Evolutionary conservation across 2,888 invertebrate species (phyloP).

Genomic region (Patella ulyssiponensis): DNA sequence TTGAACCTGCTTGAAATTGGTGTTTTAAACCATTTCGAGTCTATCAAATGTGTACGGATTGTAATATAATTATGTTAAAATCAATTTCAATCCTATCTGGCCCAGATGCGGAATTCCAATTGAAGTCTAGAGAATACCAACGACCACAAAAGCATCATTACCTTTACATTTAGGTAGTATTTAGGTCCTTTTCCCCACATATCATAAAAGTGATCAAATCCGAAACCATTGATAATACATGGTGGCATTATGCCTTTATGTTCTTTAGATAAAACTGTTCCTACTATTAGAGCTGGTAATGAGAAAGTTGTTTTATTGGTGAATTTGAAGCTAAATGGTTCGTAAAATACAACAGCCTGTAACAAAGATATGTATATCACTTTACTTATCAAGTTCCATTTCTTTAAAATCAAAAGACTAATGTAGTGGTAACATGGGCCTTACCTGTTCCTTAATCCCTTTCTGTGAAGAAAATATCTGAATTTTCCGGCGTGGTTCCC

Average conservation of each 20-base stretch:
- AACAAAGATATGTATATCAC: background rate
- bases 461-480: too few species aligned
- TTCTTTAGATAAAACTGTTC: constrained; percentile 9
- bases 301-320: constrained; percentile 9
- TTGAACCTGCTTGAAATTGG: too few species aligned
- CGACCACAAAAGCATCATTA: background rate
- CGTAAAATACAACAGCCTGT: constrained; percentile 16
- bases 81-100: too few species aligned
- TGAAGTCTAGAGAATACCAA: too few species aligned
- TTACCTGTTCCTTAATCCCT: background rate
- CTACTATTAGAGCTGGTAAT: constrained; percentile 16
- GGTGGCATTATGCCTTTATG: background rate
- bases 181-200: constrained; percentile 5
- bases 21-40: too few species aligned
- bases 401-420: background rate
- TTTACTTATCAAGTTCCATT: background rate
- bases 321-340: constrained; percentile 17
- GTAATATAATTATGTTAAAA: too few species aligned
- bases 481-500: too few species aligned
- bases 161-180: constrained; percentile 7
- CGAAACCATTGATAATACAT: constrained; percentile 17
- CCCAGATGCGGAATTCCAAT: too few species aligned
- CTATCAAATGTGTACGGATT: too few species aligned
- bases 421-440: background rate
- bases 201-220: constrained; percentile 16